Conservation (phyloP, 2,113 vertebrate species). For the Trachemys scripta region DNA sequence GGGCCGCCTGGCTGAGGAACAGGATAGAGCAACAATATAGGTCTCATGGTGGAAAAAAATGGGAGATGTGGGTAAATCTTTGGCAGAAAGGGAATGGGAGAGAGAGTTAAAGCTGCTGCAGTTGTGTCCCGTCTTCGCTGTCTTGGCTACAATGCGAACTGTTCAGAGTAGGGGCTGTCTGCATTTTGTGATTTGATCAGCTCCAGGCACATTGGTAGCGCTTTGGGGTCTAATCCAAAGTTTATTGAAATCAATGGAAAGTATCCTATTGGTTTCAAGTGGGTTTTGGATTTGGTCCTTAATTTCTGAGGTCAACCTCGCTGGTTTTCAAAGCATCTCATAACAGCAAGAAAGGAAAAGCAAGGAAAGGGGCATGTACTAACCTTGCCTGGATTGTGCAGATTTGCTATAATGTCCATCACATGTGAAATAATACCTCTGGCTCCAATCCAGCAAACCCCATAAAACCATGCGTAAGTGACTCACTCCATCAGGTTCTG, state of each 20-base stretch:
- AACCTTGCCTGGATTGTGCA: background rate
- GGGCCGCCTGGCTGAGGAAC: background rate
- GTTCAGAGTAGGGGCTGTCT: background rate
- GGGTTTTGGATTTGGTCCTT: background rate
- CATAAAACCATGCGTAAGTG: background rate
- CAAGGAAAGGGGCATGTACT: accelerated
- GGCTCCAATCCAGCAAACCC: background rate
- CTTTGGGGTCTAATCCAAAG: too few species aligned
- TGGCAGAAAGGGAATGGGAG: background rate
- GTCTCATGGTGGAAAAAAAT: background rate
- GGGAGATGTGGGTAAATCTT: background rate
- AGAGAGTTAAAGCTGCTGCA: background rate
- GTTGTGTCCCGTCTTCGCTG: background rate
- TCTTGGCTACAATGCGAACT: background rate
- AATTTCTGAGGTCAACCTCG: background rate
- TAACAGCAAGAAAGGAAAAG: background rate
- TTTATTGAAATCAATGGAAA: too few species aligned
- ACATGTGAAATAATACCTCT: background rate
- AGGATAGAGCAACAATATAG: background rate
- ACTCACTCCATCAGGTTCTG: background rate
- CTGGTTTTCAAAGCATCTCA: background rate
- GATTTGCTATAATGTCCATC: background rate
- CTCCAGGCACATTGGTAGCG: too few species aligned
- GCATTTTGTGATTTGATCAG: too few species aligned
- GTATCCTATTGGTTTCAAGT: background rate